These are phyloP conservation scores for Aricia agestis DNA, from an alignment of 1,140 invertebrate genomes.

Conservation along the genomic window DNA sequence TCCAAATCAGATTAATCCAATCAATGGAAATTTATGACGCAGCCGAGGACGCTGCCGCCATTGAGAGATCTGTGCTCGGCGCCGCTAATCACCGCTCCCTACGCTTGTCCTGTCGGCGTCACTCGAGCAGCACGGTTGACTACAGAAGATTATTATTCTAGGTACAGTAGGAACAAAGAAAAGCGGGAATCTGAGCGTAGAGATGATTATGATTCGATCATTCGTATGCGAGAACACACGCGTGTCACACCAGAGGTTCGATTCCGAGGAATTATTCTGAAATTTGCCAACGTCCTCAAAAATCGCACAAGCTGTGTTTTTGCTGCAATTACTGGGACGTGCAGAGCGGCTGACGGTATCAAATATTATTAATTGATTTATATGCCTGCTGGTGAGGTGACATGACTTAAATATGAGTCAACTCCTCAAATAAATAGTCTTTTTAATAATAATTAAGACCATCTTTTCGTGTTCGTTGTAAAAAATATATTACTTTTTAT, in stretches of 20 bases:
- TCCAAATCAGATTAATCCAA: conserved; percentile 77
- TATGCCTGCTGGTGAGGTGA: conserved; percentile 50
- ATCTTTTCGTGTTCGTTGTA: conserved; percentile 62
- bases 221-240: conserved; percentile 26
- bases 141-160: background rate
- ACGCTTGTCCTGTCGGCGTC: conserved; percentile 45
- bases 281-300: conserved; percentile 68
- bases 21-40: conserved; percentile 77
- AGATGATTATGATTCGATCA: conserved; percentile 25
- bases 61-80: conserved; percentile 56
- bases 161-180: background rate
- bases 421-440: conserved; percentile 60
- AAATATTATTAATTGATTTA: conserved; percentile 72
- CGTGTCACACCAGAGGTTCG: conserved; percentile 27
- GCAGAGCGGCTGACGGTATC: conserved; percentile 51
- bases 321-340: conserved; percentile 67
- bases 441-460: conserved; percentile 51
- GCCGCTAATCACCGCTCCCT: conserved; percentile 59
- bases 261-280: conserved; percentile 48
- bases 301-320: conserved; percentile 64
- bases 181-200: background rate
- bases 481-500: no score
- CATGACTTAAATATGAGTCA: conserved; percentile 67
- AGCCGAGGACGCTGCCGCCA: conserved; percentile 55
- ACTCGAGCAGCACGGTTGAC: background rate